Conservation (phyloP, 2,797 vertebrate species). For the Peromyscus nudipes region DNA sequence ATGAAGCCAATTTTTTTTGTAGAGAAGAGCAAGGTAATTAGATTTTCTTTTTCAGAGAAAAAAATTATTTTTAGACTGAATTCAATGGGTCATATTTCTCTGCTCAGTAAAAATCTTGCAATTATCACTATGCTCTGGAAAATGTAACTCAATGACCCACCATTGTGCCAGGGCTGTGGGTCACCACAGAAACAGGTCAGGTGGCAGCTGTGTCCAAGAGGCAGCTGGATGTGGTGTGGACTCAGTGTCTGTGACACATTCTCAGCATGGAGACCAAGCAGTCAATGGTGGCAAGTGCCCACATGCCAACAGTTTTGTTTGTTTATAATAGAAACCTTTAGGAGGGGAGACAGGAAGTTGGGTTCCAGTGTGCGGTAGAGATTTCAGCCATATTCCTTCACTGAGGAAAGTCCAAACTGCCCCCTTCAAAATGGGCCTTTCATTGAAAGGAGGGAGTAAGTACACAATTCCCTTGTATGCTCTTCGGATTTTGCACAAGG, state of each 20-base stretch:
- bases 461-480: not conserved
- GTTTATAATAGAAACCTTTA: conserved; percentile 60
- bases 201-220: conserved; percentile 73
- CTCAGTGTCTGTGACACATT: not conserved
- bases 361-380: not conserved
- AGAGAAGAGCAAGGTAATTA: conserved; percentile 86
- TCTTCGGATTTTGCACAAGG: conserved; percentile 39
- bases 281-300: not conserved
- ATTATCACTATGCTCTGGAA: conserved; percentile 74
- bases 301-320: conserved; percentile 37
- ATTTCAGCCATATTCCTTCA: conserved; percentile 60
- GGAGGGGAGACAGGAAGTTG: not conserved
- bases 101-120: conserved; percentile 73
- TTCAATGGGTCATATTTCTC: conserved; percentile 74
- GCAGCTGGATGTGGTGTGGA: conserved; percentile 46
- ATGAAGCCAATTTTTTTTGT: conserved; percentile 84
- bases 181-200: conserved; percentile 81
- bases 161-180: conserved; percentile 79
- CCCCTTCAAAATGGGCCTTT: not conserved
- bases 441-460: not conserved
- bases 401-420: conserved; percentile 42
- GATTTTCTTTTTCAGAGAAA: conserved; percentile 85
- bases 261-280: conserved; percentile 59
- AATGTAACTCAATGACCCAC: conserved; percentile 77
- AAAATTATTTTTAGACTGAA: conserved; percentile 84